Evolutionary conservation across 2,113 vertebrate species (phyloP).

Genomic region (human (Homo sapiens)): DNA sequence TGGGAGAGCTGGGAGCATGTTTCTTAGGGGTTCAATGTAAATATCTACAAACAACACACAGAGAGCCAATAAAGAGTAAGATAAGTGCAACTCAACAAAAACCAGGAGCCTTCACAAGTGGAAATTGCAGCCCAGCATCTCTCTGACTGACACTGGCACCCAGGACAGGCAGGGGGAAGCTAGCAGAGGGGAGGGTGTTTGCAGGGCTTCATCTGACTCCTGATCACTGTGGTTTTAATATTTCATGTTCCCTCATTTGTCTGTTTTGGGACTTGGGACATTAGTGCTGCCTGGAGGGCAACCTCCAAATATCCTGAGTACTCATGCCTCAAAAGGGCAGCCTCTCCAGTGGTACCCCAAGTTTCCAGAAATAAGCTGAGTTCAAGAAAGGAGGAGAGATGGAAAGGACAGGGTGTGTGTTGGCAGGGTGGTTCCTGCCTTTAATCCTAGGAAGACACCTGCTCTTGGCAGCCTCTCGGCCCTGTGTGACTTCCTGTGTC

Average conservation of each 20-base stretch:
- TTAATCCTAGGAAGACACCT: not conserved
- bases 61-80: not conserved
- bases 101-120: not conserved
- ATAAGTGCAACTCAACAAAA: not conserved
- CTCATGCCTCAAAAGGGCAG: no score
- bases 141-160: not conserved
- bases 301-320: not conserved
- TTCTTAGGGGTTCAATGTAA: not conserved
- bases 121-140: not conserved
- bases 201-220: not conserved
- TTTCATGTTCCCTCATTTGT: not conserved
- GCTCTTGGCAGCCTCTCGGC: not conserved
- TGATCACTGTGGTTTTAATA: not conserved
- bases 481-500: not conserved
- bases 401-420: no score
- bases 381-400: no score
- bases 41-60: not conserved
- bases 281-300: not conserved
- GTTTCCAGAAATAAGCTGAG: not conserved
- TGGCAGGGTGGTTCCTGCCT: not conserved
- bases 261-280: not conserved
- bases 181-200: no score
- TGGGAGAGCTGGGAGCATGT: not conserved
- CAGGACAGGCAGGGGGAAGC: accelerated
- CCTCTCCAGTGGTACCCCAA: not conserved